These are phyloP conservation scores for Cryptus viduatorius DNA, from an alignment of 2,888 invertebrate genomes.

Conservation along the genomic window DNA sequence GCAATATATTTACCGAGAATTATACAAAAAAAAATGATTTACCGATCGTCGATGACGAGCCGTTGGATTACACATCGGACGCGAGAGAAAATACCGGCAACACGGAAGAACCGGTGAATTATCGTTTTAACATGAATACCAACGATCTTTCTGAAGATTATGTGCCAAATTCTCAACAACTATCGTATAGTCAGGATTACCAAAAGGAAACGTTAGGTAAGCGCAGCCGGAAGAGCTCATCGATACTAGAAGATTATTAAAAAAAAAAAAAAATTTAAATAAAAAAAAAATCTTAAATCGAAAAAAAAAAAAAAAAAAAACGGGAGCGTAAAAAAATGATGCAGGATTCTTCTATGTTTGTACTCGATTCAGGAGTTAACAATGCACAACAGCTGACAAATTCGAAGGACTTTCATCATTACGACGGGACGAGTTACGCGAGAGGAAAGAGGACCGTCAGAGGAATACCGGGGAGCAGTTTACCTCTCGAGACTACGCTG, in stretches of 20 bases:
- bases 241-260: conserved; percentile 16
- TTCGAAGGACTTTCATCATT: conserved; percentile 66
- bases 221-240: conserved; percentile 55
- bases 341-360: conserved; percentile 31
- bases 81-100: conserved; percentile 36
- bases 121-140: conserved; percentile 27
- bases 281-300: conserved; percentile 8
- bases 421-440: conserved; percentile 66
- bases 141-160: conserved; percentile 69
- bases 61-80: conserved; percentile 75
- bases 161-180: conserved; percentile 74
- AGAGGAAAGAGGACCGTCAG: conserved; percentile 78
- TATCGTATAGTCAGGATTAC: conserved; percentile 75
- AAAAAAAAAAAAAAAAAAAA: conserved; percentile 19
- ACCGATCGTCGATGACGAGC: conserved; percentile 65
- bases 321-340: conserved; percentile 18
- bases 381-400: conserved; percentile 49
- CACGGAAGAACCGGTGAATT: conserved; percentile 69
- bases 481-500: conserved; percentile 82
- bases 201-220: conserved; percentile 77
- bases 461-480: conserved; percentile 79
- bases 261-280: conserved; percentile 16
- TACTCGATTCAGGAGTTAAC: conserved; percentile 44
- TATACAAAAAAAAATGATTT: conserved; percentile 36
- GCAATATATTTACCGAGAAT: conserved; percentile 57